Evolutionary conservation across 2,113 vertebrate species (phyloP).

Genomic region (Scalopus aquaticus): DNA sequence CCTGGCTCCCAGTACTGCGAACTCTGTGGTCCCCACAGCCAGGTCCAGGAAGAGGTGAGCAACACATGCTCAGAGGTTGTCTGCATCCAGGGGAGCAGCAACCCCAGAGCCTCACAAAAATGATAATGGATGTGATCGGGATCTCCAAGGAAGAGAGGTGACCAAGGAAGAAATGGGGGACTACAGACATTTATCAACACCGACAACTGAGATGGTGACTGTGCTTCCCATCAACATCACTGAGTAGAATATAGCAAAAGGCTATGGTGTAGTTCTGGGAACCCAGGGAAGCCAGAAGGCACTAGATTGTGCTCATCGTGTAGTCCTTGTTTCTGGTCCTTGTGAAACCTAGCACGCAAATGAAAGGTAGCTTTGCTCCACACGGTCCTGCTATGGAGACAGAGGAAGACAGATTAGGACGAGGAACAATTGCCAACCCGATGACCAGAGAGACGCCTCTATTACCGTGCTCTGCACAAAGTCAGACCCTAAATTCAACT

Average conservation of each 20-base stretch:
- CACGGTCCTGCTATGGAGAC: not conserved
- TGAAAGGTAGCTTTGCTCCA: not conserved
- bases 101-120: conserved; percentile 24
- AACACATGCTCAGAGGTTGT: conserved; percentile 24
- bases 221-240: conserved; percentile 52
- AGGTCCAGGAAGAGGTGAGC: conserved; percentile 69
- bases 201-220: conserved; percentile 55
- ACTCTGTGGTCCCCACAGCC: conserved; percentile 70
- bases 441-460: not conserved
- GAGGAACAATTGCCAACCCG: not conserved
- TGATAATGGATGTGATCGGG: conserved; percentile 41
- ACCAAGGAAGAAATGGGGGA: conserved; percentile 66
- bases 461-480: too few relatives aligned
- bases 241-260: conserved; percentile 57
- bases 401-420: not conserved
- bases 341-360: not conserved
- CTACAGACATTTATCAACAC: conserved; percentile 53
- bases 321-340: not conserved
- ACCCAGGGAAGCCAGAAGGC: conserved; percentile 55
- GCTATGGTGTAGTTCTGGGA: not conserved
- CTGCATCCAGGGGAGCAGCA: conserved; percentile 57
- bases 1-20: conserved; percentile 42
- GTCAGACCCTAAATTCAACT: not conserved
- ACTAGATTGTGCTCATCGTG: conserved; percentile 34
- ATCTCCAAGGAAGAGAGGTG: conserved; percentile 69